Evolutionary conservation across 2,888 invertebrate species (phyloP).

Genomic region (Cerastoderma edule): DNA sequence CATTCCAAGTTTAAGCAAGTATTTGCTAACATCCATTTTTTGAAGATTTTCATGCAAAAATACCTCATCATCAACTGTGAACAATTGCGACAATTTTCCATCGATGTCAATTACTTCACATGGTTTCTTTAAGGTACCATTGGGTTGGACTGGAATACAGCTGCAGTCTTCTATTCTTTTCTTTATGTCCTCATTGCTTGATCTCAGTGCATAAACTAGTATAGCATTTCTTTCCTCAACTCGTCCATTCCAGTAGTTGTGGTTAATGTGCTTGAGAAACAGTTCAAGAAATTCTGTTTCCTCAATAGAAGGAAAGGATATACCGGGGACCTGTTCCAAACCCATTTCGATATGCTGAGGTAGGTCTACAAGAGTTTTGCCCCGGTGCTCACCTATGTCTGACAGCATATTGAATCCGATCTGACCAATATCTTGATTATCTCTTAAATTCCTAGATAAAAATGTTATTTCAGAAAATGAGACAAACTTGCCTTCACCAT

Average conservation of each 20-base stretch:
- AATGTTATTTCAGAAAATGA: conserved; percentile 38
- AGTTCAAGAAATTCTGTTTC: conserved; percentile 15
- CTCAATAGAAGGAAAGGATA: not conserved
- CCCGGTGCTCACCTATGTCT: not conserved
- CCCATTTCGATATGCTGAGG: conserved; percentile 17
- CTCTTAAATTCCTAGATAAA: conserved; percentile 36
- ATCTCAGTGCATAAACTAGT: conserved; percentile 17
- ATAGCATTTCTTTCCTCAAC: conserved; percentile 1
- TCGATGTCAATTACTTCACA: conserved; percentile 67
- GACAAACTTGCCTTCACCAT: conserved; percentile 24
- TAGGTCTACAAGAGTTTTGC: conserved; percentile 27
- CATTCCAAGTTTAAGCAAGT: conserved; percentile 65
- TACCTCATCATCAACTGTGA: conserved; percentile 61
- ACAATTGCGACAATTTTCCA: conserved; percentile 60
- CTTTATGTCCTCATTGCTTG: not conserved
- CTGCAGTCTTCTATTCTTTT: conserved; percentile 27
- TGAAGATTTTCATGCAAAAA: conserved; percentile 62
- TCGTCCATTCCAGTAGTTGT: conserved; percentile 26
- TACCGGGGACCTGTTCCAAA: not conserved
- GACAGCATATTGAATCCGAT: conserved; percentile 31
- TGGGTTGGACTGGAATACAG: conserved; percentile 38
- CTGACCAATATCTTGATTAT: conserved; percentile 33
- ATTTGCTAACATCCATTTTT: conserved; percentile 22
- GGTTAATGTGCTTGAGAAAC: conserved; percentile 21
- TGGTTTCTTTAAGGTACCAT: conserved; percentile 47